Evolutionary conservation across 2,888 invertebrate species (phyloP), one percentile per base, ranked within the genome.

Genomic region (Drosophila phalerata): DNA sequence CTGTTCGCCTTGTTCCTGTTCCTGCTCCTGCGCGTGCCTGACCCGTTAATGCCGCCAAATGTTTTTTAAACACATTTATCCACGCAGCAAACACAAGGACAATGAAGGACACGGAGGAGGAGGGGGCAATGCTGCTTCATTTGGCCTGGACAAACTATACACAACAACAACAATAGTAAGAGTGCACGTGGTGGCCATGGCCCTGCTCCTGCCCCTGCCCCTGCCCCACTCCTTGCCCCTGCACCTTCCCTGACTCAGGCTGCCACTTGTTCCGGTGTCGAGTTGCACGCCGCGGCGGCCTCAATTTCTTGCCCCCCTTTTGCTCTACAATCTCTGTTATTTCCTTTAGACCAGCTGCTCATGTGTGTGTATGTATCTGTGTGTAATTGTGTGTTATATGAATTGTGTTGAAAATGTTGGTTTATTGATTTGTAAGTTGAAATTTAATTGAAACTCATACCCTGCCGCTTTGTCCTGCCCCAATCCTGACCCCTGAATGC

Each of bases 261-360:
- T 85, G 78, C 88, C 89, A 85, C 85, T 85, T 89, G 85, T 85
- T 85, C 85, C 85, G 85, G 85, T 85, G 89, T 85, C 89, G 86
- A 79, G 84, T 85, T 85, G 88, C 85, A 85, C 69, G 81, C 78
- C 69, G 61, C 81, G 56, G 22, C 66, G 55, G 53, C 61, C 68
- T 78, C 67, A 71, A 62, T 79, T 43, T 66, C 37, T 32, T 22
- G 13, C 22, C 15, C 13, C 19, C 47, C 34, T 34, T 38, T 34
- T 34, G 43, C n/a, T 49, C 58, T 19, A 42, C 38, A 63, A 43
- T 74, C 61, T 68, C 64, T 73, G 73, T 42, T 56, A 15, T 15
- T 66, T 73, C 60, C 73, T 49, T 53, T 38, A 34, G 32, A 17
- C 32, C 71, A 68, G 75, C 79, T 73, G 79, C 69, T 53, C 37